These are phyloP conservation scores for Pterostichus niger DNA, from an alignment of 2,888 invertebrate species.

Conservation along the genomic window DNA sequence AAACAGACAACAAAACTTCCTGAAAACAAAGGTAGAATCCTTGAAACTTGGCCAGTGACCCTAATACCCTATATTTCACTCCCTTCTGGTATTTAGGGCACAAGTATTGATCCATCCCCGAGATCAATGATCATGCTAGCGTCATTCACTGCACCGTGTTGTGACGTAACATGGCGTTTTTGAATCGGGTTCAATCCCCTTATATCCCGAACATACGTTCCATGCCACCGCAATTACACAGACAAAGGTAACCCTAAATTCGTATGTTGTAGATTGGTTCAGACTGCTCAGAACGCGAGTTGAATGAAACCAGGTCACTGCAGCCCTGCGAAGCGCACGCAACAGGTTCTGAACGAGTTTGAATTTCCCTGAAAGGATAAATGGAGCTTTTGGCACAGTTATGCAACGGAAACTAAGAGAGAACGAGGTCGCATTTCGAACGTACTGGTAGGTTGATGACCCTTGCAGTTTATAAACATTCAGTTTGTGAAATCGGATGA, in stretches of 20 bases:
- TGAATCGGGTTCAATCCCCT: conserved; percentile 62
- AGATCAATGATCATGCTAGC: conserved; percentile 62
- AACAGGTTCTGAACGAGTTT: conserved; percentile 64
- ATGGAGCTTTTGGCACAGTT: not conserved
- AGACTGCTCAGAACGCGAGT: conserved; percentile 16
- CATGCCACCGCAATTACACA: not conserved
- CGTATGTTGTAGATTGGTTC: not conserved
- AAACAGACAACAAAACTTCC: conserved; percentile 31
- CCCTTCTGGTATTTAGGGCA: conserved; percentile 51
- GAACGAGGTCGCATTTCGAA: conserved; percentile 37
- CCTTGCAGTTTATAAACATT: conserved; percentile 50
- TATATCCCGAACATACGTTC: conserved; percentile 32
- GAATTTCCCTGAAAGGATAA: conserved; percentile 4
- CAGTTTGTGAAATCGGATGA: not conserved
- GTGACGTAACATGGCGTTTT: conserved; percentile 61
- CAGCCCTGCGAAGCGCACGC: conserved; percentile 63
- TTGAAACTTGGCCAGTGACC: conserved; percentile 44
- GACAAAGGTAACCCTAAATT: conserved; percentile 12
- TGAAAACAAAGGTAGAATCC: conserved; percentile 40
- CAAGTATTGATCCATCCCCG: conserved; percentile 43
- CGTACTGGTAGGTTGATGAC: conserved; percentile 33
- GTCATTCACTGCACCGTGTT: conserved; percentile 61
- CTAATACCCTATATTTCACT: conserved; percentile 34
- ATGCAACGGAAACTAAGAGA: conserved; percentile 19
- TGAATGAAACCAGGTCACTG: conserved; percentile 66